Percentiles rank a stretch among this genome's conserved stretches.
phyloP scores from a whole-genome alignment of 2,113 vertebrate genomes.

The Octodon degus region DNA sequence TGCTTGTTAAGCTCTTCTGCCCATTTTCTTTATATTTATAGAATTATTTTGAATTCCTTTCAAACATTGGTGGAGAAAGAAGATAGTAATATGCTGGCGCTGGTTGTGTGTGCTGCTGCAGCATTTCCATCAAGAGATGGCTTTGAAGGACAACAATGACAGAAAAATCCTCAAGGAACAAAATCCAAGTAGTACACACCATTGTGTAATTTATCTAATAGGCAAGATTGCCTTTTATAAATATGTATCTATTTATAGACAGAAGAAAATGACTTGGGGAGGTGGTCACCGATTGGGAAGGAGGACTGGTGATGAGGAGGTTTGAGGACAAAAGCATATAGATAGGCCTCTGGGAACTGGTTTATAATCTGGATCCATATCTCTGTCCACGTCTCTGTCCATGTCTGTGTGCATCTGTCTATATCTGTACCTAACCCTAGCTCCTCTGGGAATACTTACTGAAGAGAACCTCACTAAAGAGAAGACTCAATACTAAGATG shows the following conservation, averaged over 20 bases:
- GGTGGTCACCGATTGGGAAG: conserved; percentile 35
- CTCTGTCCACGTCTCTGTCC: not conserved
- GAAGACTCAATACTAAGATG: not conserved
- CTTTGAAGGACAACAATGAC: conserved; percentile 15
- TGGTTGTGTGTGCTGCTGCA: not conserved
- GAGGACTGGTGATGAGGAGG: not conserved
- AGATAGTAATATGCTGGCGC: not conserved
- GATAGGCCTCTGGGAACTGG: not conserved
- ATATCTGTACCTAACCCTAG: not conserved
- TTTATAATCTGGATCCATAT: not conserved
- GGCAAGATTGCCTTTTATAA: not conserved
- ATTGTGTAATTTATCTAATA: conserved; percentile 9
- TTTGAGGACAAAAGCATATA: not conserved
- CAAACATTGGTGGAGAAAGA: not conserved
- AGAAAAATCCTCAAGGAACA: not conserved
- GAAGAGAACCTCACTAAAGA: not conserved
- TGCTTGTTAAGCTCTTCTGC: not conserved
- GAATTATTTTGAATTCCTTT: not conserved
- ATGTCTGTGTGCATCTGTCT: not conserved
- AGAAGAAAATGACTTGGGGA: not conserved
- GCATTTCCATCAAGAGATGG: not conserved
- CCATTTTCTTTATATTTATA: not conserved
- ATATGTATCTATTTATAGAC: not conserved
- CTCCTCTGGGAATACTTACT: not conserved
- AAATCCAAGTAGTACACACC: not conserved